Base-by-base conservation (phyloP, 2,888 invertebrate species). In the Tachystola acroxantha region DNA sequence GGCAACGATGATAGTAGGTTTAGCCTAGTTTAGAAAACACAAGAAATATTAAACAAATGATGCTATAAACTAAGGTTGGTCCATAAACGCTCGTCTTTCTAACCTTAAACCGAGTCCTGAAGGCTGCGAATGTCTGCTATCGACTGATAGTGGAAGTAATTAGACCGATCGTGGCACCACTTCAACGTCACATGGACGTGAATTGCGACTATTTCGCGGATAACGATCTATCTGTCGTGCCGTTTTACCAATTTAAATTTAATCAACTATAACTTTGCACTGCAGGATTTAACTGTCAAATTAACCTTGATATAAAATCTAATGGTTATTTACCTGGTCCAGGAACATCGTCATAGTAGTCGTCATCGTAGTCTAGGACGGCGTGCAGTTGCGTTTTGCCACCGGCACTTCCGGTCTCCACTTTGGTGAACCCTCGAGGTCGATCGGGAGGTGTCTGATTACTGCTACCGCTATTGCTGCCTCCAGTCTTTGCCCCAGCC, bases 351-450 rank as follows among this genome's bases (percentile, higher is more conserved):
- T 92, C 92, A 39, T 91, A 91, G 55, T 91, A 89, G 28, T 78
- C 76, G 41, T 89, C 89, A 51, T 92, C 92, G 56, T 93, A 93
- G 65, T 93, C 93, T 33, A 93, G 82, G 12, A 93, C 90, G 2
- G 93, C 92, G 66, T 93, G 93, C 40, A 93, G 74, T 51, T 92
- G 91, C 1, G 91, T 91, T 62, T 90, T 90, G 10, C 84, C 79
- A 55, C 80, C 91, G 40, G 76, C 81, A 1, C 88, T 84, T 43
- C 89, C 89, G 3, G 74, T 64, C 56, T 86, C 85, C 28, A 92
- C 92, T 55, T 90, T 89, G 9, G 91, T 92, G 60, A 89, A 92
- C 3, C 90, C 90, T 2, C 91, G 89, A 20, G 91, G 90, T 43
- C 89, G 81, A 37, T 88, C 85, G 1, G 88, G 86, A 46, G 76